Percentiles rank a stretch among this genome's conserved stretches.
phyloP scores from a whole-genome alignment of 1,140 invertebrate species.

The Steinernema feltiae region DNA sequence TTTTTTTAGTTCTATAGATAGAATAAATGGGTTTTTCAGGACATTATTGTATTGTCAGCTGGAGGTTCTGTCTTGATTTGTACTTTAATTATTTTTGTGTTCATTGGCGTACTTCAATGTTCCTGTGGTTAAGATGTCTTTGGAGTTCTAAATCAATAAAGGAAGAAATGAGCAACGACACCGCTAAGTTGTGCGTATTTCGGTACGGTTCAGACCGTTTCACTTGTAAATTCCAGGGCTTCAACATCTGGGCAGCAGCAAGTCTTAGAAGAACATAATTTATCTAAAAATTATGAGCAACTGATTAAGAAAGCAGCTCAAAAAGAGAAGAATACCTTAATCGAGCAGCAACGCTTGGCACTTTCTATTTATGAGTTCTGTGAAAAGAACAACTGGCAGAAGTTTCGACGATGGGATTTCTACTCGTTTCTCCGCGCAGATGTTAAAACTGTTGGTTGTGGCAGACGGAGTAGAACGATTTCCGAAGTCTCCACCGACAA shows the following conservation, averaged over 20 bases:
- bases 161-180: neutral
- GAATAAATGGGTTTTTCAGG: slow-evolving; percentile 20
- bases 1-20: slow-evolving; percentile 17
- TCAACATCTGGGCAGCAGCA: too few species aligned
- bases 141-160: neutral
- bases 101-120: too few species aligned
- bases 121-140: slow-evolving; percentile 6
- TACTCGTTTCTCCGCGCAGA: neutral
- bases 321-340: neutral
- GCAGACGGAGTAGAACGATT: too few species aligned
- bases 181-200: neutral
- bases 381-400: neutral
- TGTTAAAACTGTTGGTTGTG: too few species aligned
- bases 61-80: neutral
- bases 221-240: too few species aligned
- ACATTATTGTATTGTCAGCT: neutral
- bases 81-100: neutral
- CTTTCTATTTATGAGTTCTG: neutral
- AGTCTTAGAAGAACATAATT: too few species aligned
- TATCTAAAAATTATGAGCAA: neutral
- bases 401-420: neutral
- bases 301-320: neutral
- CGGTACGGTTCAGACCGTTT: too few species aligned
- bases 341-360: neutral
- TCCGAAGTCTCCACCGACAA: too few species aligned